These are phyloP conservation scores for Ahaetulla prasina DNA, from an alignment of 2,113 vertebrate species.

Conservation along the genomic window DNA sequence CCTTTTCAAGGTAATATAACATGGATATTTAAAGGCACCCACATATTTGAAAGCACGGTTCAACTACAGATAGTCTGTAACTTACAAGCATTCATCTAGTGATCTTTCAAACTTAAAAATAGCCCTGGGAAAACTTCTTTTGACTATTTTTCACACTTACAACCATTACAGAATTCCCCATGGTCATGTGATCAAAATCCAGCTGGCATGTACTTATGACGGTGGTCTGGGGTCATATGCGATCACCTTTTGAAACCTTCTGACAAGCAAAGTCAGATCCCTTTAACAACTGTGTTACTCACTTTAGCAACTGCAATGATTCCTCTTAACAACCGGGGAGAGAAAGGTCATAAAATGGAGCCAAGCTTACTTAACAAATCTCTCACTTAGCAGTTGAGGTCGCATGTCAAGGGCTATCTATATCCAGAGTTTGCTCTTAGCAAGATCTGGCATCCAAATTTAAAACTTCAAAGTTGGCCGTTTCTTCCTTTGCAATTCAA, in stretches of 20 bases:
- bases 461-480: not conserved
- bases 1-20: not conserved
- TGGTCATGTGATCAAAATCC: not conserved
- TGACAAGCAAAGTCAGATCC: not conserved
- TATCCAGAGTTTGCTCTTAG: not conserved
- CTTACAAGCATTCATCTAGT: not conserved
- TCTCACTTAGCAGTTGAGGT: not conserved
- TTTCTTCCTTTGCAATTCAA: not conserved
- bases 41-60: not conserved
- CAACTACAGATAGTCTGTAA: not conserved
- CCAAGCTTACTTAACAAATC: not conserved
- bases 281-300: not conserved
- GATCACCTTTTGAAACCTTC: not conserved
- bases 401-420: no score
- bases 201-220: not conserved
- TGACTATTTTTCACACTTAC: no score
- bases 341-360: not conserved
- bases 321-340: not conserved
- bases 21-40: not conserved
- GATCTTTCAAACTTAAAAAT: not conserved
- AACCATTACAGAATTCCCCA: not conserved
- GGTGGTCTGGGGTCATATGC: not conserved
- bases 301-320: not conserved
- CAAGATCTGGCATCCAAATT: not conserved
- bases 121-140: not conserved